Conservation (phyloP, 2,888 invertebrate species). For the Chloromyia formosa region DNA sequence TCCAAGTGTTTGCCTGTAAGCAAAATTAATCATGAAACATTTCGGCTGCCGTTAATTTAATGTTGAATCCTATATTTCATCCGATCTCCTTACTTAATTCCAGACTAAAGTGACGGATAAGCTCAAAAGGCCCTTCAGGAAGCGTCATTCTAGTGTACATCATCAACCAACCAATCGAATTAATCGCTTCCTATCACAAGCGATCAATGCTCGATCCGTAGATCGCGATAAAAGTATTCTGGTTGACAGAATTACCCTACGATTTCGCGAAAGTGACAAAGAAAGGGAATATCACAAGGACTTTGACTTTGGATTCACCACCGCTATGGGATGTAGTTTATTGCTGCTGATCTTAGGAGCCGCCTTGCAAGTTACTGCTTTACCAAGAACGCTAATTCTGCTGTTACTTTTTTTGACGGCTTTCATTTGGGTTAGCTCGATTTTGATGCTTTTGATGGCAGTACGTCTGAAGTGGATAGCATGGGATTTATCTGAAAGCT, state of each 20-base stretch:
- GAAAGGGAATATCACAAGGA: conserved; percentile 90
- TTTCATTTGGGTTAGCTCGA: conserved; percentile 89
- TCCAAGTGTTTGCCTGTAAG: too few relatives aligned
- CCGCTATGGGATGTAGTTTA: conserved; percentile 80
- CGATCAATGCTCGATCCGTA: conserved; percentile 89
- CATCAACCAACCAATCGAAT: conserved; percentile 91
- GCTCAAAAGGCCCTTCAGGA: conserved; percentile 87
- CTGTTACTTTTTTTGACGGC: conserved; percentile 86
- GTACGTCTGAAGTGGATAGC: conserved; percentile 83
- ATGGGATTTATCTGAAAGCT: conserved; percentile 87
- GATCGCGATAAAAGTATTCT: conserved; percentile 90
- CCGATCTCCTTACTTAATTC: conserved; percentile 56
- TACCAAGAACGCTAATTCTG: conserved; percentile 86
- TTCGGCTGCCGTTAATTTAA: too few relatives aligned
- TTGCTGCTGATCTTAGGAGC: conserved; percentile 79
- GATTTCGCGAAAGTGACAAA: conserved; percentile 85
- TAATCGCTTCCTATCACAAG: conserved; percentile 90
- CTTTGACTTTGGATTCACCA: conserved; percentile 85
- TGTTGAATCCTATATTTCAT: too few relatives aligned
- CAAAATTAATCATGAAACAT: too few relatives aligned
- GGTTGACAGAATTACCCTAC: conserved; percentile 84
- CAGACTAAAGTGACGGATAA: conserved; percentile 89
- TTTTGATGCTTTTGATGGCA: conserved; percentile 84
- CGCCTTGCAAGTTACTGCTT: conserved; percentile 76
- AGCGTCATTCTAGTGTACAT: conserved; percentile 85